phyloP scores from a whole-genome alignment of 2,113 vertebrate genomes.

The Cochlearius cochlearius region DNA sequence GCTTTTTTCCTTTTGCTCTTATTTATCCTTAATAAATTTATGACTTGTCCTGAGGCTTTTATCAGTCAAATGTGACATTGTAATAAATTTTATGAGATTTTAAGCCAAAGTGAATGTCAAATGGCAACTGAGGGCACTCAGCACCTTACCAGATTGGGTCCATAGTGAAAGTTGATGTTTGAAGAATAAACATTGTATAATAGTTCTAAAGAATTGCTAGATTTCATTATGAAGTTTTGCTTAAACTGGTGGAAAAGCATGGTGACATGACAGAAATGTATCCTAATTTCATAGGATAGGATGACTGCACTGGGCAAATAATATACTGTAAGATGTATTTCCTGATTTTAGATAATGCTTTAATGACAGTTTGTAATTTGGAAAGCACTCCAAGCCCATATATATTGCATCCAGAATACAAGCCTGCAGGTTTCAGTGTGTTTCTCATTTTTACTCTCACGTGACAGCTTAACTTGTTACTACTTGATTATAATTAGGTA shows the following conservation, averaged over 20 bases:
- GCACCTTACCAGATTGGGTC: background rate
- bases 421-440: background rate
- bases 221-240: background rate
- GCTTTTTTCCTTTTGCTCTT: background rate
- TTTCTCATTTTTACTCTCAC: slow-evolving; percentile 8
- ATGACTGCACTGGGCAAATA: background rate
- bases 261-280: background rate
- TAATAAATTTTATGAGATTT: background rate
- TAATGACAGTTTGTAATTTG: background rate
- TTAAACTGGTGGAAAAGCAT: background rate
- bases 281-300: background rate
- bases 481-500: slow-evolving; percentile 63
- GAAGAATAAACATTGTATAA: background rate
- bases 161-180: background rate
- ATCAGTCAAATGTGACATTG: background rate
- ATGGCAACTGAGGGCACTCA: background rate
- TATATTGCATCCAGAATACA: background rate
- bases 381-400: background rate
- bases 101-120: background rate
- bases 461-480: slow-evolving; percentile 51
- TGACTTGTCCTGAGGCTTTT: background rate
- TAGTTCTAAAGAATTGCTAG: background rate
- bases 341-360: slow-evolving; percentile 11
- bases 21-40: background rate
- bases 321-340: background rate